Evolutionary conservation across 2,113 vertebrate genomes (phyloP).

Genomic region (Tachycineta bicolor): DNA sequence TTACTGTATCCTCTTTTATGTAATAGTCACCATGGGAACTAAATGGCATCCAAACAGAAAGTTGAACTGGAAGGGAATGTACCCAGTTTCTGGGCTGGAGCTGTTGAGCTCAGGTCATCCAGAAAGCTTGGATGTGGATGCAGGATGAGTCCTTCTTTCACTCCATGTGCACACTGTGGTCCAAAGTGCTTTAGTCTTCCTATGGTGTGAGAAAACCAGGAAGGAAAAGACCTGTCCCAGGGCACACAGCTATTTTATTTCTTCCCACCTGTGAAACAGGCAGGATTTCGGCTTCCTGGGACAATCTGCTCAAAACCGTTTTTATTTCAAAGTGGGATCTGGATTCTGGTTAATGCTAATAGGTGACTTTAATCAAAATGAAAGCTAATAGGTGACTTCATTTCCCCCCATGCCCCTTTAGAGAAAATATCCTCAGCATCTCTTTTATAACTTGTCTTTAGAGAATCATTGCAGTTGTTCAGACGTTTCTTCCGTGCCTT

Average conservation of each 20-base stretch:
- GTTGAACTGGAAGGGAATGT: not conserved
- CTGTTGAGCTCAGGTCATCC: not conserved
- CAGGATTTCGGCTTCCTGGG: not conserved
- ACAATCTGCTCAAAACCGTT: not conserved
- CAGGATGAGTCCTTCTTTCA: not conserved
- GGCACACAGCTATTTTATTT: not conserved
- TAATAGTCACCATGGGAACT: constrained; percentile 9
- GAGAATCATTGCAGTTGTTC: constrained; percentile 9
- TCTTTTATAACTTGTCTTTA: constrained; percentile 34
- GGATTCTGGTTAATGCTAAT: not conserved
- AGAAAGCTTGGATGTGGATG: not conserved
- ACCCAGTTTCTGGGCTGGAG: not conserved
- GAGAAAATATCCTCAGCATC: not conserved
- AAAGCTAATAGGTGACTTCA: constrained; percentile 10
- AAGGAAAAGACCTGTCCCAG: not conserved
- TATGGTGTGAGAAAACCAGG: not conserved
- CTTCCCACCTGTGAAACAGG: not conserved
- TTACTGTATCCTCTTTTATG: not conserved
- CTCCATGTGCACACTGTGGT: accelerated
- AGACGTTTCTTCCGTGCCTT: not conserved
- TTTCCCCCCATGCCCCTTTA: not conserved
- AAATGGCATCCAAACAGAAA: not conserved
- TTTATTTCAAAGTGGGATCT: not conserved
- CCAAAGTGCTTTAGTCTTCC: not conserved
- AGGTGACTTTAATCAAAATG: not conserved